Conservation (phyloP, 1,140 invertebrate species). For the Geopemphigus sp. region DNA sequence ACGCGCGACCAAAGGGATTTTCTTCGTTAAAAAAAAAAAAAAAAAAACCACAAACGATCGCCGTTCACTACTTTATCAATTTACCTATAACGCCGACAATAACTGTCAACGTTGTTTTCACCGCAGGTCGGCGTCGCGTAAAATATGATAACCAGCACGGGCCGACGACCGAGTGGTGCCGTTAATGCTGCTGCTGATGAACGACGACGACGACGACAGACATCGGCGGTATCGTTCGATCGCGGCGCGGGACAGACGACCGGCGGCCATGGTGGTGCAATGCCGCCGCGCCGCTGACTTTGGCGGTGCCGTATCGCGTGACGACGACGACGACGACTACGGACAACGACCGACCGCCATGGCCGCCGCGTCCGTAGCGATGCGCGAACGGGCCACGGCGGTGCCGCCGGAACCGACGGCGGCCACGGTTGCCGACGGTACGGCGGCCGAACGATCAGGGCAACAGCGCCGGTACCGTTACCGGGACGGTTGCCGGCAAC, state of each 20-base stretch:
- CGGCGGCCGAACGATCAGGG: slow-evolving; percentile 1
- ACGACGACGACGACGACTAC: not conserved
- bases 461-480: not conserved
- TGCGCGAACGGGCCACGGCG: slow-evolving; percentile 11
- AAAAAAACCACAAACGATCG: too few relatives aligned
- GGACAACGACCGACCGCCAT: not conserved
- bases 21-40: too few relatives aligned
- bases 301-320: too few relatives aligned
- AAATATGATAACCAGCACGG: slow-evolving; percentile 15
- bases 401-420: not conserved
- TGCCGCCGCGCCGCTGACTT: slow-evolving; percentile 2
- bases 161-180: slow-evolving; percentile 3
- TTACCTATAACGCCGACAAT: too few relatives aligned
- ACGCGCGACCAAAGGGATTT: too few relatives aligned
- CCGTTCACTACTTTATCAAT: too few relatives aligned
- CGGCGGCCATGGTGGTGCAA: not conserved
- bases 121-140: slow-evolving; percentile 15
- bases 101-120: not conserved
- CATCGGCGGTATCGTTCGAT: slow-evolving; percentile 5
- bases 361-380: slow-evolving; percentile 31
- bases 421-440: not conserved
- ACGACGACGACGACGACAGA: slow-evolving; percentile 29
- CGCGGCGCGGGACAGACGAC: not conserved
- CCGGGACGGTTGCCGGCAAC: slow-evolving; percentile 11
- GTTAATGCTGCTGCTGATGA: slow-evolving; percentile 17